Evolutionary conservation across 92 coral and sea anemone species (phyloP).

Genomic region (Meandrina meandrites): DNA sequence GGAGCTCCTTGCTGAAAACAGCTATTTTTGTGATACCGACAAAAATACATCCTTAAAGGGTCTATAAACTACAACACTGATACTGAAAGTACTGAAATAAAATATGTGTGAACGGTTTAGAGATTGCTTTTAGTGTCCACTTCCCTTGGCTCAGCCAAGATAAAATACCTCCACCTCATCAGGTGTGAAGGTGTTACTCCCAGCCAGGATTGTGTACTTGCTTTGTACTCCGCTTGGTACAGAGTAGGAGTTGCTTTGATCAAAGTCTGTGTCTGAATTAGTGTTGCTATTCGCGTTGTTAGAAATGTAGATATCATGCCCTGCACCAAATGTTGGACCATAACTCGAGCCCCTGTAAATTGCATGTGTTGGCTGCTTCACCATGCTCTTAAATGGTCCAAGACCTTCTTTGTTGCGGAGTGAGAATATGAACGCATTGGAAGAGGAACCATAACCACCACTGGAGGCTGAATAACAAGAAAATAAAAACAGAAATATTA

Average conservation of each 20-base stretch:
- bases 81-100: too few relatives aligned
- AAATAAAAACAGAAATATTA: background rate
- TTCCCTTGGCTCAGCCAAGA: background rate
- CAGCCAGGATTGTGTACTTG: background rate
- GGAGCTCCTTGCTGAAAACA: too few relatives aligned
- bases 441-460: background rate
- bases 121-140: too few relatives aligned
- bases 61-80: too few relatives aligned
- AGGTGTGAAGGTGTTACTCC: background rate
- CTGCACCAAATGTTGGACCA: background rate
- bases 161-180: slow-evolving; percentile 17
- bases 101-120: too few relatives aligned
- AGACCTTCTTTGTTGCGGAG: slow-evolving; percentile 10
- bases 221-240: background rate
- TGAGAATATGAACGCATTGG: background rate
- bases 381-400: slow-evolving; percentile 1
- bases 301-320: background rate
- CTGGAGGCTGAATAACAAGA: background rate
- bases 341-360: background rate
- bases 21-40: too few relatives aligned
- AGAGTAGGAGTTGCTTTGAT: background rate
- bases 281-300: background rate
- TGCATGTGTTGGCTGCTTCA: background rate
- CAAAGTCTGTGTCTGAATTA: background rate
- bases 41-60: too few relatives aligned